Evolutionary conservation across 2,113 vertebrate species (phyloP).

Genomic region (Istiophorus platypterus): DNA sequence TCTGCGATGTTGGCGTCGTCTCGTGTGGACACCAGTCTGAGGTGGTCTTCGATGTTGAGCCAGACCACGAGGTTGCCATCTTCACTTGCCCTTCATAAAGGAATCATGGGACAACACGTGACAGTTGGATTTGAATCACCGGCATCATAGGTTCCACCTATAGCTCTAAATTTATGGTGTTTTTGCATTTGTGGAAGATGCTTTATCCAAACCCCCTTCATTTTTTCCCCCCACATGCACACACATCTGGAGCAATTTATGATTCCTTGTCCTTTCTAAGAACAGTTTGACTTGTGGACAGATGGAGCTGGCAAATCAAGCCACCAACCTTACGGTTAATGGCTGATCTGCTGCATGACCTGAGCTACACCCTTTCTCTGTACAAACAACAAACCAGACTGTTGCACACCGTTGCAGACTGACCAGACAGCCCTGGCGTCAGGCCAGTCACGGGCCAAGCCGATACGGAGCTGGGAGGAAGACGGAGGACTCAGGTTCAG

Average conservation of each 20-base stretch:
- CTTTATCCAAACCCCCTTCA: neutral
- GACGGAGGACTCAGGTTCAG: constrained; percentile 64
- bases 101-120: neutral
- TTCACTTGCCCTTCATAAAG: constrained; percentile 70
- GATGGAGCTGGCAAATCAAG: neutral
- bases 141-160: neutral
- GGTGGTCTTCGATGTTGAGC: constrained; percentile 83
- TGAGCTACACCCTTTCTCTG: neutral
- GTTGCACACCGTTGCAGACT: constrained; percentile 32
- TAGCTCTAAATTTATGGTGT: neutral
- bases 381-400: neutral
- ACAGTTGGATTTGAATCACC: neutral
- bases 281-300: too few relatives aligned
- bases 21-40: constrained; percentile 69
- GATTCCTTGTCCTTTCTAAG: too few relatives aligned
- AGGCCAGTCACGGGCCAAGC: constrained; percentile 84
- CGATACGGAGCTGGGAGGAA: constrained; percentile 66
- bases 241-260: too few relatives aligned
- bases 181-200: neutral
- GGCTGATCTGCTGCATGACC: neutral
- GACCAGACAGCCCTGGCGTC: constrained; percentile 81
- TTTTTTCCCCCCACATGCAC: too few relatives aligned
- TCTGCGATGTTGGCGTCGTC: constrained; percentile 70
- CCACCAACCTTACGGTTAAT: neutral
- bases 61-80: constrained; percentile 73